Percentiles rank a stretch among this genome's conserved stretches.
Evolutionary conservation across 2,113 vertebrate species (phyloP).

Genomic region (Phyllostomus discolor): DNA sequence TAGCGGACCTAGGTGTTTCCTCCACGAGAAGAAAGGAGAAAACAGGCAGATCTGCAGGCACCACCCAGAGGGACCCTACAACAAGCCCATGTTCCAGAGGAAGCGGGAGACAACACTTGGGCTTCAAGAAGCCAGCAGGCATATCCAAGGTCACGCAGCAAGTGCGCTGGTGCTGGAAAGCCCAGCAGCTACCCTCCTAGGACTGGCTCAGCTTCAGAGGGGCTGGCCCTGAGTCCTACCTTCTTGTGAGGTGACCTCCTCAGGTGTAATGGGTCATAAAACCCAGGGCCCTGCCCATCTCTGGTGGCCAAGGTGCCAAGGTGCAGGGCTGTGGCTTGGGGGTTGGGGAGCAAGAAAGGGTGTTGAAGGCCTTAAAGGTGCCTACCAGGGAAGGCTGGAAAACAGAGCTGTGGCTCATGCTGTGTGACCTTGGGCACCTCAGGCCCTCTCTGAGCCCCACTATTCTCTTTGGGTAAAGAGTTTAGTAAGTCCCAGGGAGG

Average conservation of each 20-base stretch:
- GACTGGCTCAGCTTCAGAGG: neutral
- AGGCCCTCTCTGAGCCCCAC: slow-evolving; percentile 56
- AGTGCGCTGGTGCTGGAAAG: neutral
- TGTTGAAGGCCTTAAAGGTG: neutral
- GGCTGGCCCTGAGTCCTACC: neutral
- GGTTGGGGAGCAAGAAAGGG: neutral
- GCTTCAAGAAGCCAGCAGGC: neutral
- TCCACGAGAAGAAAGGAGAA: neutral
- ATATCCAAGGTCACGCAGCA: neutral
- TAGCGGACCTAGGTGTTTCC: neutral
- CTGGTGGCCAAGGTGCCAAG: neutral
- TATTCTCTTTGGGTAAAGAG: neutral
- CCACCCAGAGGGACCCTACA: neutral
- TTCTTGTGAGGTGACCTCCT: neutral
- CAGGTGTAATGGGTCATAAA: neutral
- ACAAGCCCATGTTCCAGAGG: neutral
- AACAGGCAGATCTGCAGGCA: neutral
- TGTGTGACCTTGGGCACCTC: slow-evolving; percentile 56
- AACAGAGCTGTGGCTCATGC: neutral
- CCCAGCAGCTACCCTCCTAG: neutral
- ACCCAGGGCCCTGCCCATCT: neutral
- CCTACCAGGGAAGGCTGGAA: neutral
- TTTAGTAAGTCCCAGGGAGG: neutral
- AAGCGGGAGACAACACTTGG: neutral
- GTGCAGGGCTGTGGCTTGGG: neutral